Percentiles rank a stretch among this genome's conserved stretches.
These are phyloP conservation scores for Channa maculata DNA, from an alignment of 2,113 vertebrate species.

Conservation along the genomic window DNA sequence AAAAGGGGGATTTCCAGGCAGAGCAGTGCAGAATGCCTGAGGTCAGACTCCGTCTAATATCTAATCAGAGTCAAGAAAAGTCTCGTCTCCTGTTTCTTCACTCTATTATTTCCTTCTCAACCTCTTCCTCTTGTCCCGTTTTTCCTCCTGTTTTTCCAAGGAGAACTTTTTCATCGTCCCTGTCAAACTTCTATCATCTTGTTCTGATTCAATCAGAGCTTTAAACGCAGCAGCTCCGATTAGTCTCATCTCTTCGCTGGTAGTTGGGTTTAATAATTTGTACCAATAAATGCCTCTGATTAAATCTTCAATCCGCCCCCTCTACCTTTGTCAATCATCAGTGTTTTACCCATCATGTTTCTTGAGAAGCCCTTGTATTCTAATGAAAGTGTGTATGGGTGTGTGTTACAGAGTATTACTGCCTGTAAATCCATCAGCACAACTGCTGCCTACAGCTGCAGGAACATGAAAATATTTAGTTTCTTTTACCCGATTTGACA, in stretches of 20 bases:
- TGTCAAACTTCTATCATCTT: neutral
- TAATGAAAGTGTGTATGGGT: too few relatives aligned
- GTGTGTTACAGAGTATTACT: too few relatives aligned
- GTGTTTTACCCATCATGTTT: too few relatives aligned
- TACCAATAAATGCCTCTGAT: too few relatives aligned
- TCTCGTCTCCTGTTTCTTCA: constrained; percentile 1
- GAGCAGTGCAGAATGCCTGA: constrained; percentile 49
- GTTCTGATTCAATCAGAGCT: neutral
- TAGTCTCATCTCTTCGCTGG: too few relatives aligned
- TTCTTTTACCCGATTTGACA: too few relatives aligned
- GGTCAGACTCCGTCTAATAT: constrained; percentile 52
- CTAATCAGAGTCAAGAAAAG: constrained; percentile 47
- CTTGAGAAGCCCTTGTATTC: too few relatives aligned
- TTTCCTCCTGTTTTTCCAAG: neutral
- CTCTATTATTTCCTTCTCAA: neutral
- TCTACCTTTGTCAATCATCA: too few relatives aligned
- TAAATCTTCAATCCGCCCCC: too few relatives aligned
- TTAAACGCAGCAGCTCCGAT: neutral
- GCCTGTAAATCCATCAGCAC: neutral
- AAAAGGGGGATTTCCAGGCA: constrained; percentile 71
- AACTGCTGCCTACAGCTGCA: neutral
- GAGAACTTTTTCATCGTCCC: neutral
- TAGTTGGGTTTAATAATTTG: too few relatives aligned
- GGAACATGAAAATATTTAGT: neutral
- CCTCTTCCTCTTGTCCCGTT: neutral